These are phyloP conservation scores for Zaprionus bogoriensis DNA, from an alignment of 2,888 invertebrate species.

Conservation along the genomic window DNA sequence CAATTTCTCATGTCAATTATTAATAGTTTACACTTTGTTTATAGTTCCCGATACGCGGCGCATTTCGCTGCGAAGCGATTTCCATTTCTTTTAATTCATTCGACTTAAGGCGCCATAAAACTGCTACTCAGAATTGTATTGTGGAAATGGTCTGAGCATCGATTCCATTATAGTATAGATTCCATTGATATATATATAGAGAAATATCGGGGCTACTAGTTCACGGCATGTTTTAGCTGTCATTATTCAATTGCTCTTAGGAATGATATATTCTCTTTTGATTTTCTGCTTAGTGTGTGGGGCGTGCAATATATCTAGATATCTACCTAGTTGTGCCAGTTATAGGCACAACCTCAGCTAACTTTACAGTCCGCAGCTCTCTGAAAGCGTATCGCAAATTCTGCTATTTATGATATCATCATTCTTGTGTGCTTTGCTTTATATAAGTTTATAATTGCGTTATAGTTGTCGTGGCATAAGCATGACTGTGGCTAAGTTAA, in stretches of 20 bases:
- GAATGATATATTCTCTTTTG: conserved; percentile 14
- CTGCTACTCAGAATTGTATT: conserved; percentile 12
- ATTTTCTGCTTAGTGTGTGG: background rate
- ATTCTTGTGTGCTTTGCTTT: too few relatives aligned
- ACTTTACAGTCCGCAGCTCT: too few relatives aligned
- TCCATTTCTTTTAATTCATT: conserved; percentile 36
- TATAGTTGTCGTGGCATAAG: too few relatives aligned
- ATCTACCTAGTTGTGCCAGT: too few relatives aligned
- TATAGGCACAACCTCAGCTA: too few relatives aligned
- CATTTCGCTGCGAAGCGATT: conserved; percentile 28
- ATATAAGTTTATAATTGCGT: too few relatives aligned
- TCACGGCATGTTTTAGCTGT: conserved; percentile 37
- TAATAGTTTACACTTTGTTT: conserved; percentile 50
- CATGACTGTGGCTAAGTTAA: too few relatives aligned
- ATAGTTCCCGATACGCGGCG: conserved; percentile 23
- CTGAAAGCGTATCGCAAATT: too few relatives aligned
- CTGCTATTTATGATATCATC: too few relatives aligned
- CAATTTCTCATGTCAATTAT: conserved; percentile 39
- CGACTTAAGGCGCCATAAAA: conserved; percentile 32
- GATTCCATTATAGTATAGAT: background rate
- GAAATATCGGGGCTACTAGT: background rate
- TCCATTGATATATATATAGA: conserved; percentile 1
- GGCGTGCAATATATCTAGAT: background rate
- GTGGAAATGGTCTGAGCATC: background rate
- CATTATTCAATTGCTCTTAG: conserved; percentile 25